These are phyloP conservation scores for Vulpes vulpes DNA, from an alignment of 2,113 vertebrate genomes.

Conservation along the genomic window DNA sequence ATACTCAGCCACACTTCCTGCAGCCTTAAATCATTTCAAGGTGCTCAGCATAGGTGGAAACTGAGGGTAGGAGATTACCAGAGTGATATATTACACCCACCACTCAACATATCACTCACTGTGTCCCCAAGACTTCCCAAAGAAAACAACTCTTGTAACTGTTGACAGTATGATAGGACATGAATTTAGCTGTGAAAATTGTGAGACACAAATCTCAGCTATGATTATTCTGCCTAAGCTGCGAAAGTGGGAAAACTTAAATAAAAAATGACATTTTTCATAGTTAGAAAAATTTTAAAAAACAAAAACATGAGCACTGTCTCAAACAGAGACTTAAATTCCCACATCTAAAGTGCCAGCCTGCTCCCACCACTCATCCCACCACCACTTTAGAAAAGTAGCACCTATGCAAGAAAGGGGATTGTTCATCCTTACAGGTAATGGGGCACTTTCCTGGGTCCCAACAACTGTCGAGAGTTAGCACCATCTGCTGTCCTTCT, in stretches of 20 bases:
- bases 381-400: neutral
- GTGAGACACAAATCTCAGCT: neutral
- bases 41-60: neutral
- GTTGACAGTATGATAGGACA: neutral
- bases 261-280: constrained; percentile 3
- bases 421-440: neutral
- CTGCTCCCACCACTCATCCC: fast-evolving
- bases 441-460: neutral
- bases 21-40: neutral
- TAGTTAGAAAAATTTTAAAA: constrained; percentile 8
- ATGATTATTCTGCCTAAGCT: neutral
- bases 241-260: neutral
- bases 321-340: neutral
- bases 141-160: neutral
- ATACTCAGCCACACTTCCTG: neutral
- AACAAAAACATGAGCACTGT: neutral
- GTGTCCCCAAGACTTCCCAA: neutral
- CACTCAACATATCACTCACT: neutral
- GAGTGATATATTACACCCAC: too few relatives aligned
- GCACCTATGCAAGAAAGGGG: neutral
- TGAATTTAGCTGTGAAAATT: neutral
- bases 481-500: neutral
- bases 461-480: neutral
- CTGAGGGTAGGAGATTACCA: neutral
- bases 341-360: neutral